Conservation (phyloP, 2,888 invertebrate species). For the Papilio elwesi region DNA sequence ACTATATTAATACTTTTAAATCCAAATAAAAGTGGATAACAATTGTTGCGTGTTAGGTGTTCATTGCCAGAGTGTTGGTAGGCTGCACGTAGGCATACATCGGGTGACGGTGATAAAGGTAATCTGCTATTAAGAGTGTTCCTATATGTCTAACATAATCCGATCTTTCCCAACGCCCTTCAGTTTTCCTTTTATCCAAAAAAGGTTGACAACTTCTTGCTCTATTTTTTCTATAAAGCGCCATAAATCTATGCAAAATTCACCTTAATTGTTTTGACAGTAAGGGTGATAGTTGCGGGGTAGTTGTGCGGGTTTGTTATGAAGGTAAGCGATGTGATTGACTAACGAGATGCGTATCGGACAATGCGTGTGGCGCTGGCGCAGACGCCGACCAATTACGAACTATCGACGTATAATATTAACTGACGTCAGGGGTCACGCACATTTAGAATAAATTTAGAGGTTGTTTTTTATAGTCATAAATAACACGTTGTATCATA, state of each 20-base stretch:
- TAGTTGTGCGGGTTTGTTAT: conserved; percentile 41
- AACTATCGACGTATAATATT: conserved; percentile 61
- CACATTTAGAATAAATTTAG: conserved; percentile 19
- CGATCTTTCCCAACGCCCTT: conserved; percentile 54
- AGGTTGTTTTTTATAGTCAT: neutral
- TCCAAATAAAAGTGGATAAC: too few species aligned
- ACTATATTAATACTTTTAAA: too few species aligned
- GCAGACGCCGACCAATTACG: conserved; percentile 54
- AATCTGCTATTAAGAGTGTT: too few species aligned
- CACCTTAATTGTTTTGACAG: neutral
- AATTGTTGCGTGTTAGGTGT: too few species aligned
- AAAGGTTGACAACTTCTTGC: conserved; percentile 54
- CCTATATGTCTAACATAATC: too few species aligned
- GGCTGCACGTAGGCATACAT: too few species aligned
- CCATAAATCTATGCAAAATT: conserved; percentile 47
- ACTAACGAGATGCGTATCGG: conserved; percentile 75
- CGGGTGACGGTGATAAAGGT: too few species aligned
- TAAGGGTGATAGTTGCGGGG: conserved; percentile 37
- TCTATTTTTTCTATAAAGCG: conserved; percentile 60
- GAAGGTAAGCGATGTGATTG: conserved; percentile 65
- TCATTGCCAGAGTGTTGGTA: too few species aligned
- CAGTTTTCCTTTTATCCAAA: conserved; percentile 58
- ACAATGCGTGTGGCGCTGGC: conserved; percentile 75
- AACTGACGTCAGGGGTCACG: conserved; percentile 39
- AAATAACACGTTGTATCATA: neutral